phyloP scores from a whole-genome alignment of 2,797 vertebrate species.

The Lepilemur septentrionalis region DNA sequence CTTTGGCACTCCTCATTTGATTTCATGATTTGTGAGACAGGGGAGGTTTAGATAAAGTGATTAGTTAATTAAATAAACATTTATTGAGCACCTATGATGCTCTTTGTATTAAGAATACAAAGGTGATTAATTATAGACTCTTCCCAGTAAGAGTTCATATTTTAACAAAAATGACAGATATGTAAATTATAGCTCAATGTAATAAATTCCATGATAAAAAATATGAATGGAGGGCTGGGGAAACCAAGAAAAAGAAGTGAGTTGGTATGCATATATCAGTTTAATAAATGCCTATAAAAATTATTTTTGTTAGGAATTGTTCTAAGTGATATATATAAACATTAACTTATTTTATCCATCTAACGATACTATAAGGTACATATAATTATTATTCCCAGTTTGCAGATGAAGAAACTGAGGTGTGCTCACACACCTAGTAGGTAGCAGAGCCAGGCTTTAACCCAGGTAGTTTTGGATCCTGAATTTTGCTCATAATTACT shows the following conservation, averaged over 20 bases:
- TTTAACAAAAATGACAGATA: neutral
- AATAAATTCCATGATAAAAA: slow-evolving; percentile 1
- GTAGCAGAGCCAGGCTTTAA: neutral
- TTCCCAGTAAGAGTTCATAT: neutral
- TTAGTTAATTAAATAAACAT: slow-evolving; percentile 41
- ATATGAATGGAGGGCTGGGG: neutral
- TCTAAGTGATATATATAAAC: neutral
- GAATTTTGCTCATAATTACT: neutral
- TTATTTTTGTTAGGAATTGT: neutral
- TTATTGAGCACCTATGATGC: slow-evolving; percentile 49
- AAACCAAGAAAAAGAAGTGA: neutral
- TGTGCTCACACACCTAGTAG: neutral
- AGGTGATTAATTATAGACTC: slow-evolving; percentile 7
- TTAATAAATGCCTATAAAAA: neutral
- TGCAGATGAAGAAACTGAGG: neutral
- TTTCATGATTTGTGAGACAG: neutral
- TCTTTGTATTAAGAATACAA: slow-evolving; percentile 31
- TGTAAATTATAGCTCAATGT: neutral
- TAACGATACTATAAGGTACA: neutral
- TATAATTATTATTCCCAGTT: neutral
- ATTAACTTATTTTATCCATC: neutral
- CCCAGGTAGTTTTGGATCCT: neutral
- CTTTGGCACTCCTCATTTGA: neutral
- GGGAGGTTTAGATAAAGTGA: neutral
- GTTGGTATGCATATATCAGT: neutral